phyloP scores from a whole-genome alignment of 2,888 invertebrate species.

The Steromphala cineraria region DNA sequence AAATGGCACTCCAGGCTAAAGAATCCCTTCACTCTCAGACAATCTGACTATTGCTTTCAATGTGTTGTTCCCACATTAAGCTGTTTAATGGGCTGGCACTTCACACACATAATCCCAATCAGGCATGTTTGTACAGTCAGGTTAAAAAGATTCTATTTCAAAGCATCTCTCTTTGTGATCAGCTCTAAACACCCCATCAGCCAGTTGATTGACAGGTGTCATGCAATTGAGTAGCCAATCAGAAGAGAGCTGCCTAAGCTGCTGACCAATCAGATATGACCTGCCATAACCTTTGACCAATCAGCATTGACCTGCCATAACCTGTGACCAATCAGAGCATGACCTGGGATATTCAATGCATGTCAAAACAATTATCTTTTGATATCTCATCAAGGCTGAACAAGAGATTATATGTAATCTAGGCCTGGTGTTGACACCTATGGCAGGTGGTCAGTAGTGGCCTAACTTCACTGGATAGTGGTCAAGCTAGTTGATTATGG shows the following conservation, averaged over 20 bases:
- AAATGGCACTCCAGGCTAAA: background rate
- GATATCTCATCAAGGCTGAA: background rate
- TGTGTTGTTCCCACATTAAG: constrained; percentile 1
- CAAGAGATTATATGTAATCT: background rate
- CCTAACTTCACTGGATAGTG: background rate
- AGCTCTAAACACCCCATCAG: constrained; percentile 9
- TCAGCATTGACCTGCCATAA: background rate
- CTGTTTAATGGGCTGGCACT: constrained; percentile 9
- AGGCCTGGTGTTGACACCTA: background rate
- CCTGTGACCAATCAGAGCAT: background rate
- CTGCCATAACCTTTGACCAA: background rate
- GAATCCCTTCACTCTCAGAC: background rate
- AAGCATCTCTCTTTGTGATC: background rate
- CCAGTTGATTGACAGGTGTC: constrained; percentile 7
- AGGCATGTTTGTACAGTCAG: constrained; percentile 3
- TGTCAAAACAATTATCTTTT: constrained; percentile 7
- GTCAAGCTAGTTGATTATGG: constrained; percentile 5
- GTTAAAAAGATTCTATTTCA: background rate
- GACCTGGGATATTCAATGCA: background rate
- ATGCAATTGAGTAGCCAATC: background rate
- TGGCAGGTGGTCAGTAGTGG: constrained; percentile 2
- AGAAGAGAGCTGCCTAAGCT: no score
- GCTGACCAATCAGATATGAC: background rate
- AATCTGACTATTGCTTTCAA: constrained; percentile 6
- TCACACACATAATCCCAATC: constrained; percentile 1